Evolutionary conservation across 2,888 invertebrate species (phyloP).

Genomic region (Callimorpha dominula): DNA sequence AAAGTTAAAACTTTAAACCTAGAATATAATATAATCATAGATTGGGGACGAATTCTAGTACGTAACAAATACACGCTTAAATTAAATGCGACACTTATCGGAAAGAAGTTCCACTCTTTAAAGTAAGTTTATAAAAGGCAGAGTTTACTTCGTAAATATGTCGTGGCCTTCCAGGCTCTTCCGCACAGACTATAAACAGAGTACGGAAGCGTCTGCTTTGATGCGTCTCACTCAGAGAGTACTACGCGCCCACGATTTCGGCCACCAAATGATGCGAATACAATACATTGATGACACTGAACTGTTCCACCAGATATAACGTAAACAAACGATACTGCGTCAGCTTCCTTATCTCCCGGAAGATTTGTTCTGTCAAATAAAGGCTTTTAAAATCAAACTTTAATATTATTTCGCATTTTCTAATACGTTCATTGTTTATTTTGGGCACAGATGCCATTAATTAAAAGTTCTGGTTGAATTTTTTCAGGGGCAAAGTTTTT

Average conservation of each 20-base stretch:
- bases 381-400: slow-evolving; percentile 45
- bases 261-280: slow-evolving; percentile 48
- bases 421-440: background rate
- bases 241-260: slow-evolving; percentile 58
- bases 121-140: slow-evolving; percentile 59
- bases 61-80: background rate
- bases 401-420: slow-evolving; percentile 3
- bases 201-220: slow-evolving; percentile 73
- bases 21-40: no score
- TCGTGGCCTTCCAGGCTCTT: slow-evolving; percentile 75
- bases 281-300: slow-evolving; percentile 54
- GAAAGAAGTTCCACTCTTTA: slow-evolving; percentile 52
- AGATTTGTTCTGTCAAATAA: slow-evolving; percentile 61
- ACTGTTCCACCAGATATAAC: slow-evolving; percentile 50
- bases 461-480: background rate
- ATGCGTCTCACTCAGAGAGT: slow-evolving; percentile 50
- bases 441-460: background rate
- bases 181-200: slow-evolving; percentile 81
- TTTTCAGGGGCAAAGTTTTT: no score
- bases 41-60: background rate
- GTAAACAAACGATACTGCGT: slow-evolving; percentile 60
- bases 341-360: slow-evolving; percentile 77
- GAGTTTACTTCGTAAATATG: slow-evolving; percentile 67
- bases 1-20: background rate
- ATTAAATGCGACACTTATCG: slow-evolving; percentile 19